These are phyloP conservation scores for Micrasema minimum DNA, from an alignment of 1,140 invertebrate genomes.

Conservation along the genomic window DNA sequence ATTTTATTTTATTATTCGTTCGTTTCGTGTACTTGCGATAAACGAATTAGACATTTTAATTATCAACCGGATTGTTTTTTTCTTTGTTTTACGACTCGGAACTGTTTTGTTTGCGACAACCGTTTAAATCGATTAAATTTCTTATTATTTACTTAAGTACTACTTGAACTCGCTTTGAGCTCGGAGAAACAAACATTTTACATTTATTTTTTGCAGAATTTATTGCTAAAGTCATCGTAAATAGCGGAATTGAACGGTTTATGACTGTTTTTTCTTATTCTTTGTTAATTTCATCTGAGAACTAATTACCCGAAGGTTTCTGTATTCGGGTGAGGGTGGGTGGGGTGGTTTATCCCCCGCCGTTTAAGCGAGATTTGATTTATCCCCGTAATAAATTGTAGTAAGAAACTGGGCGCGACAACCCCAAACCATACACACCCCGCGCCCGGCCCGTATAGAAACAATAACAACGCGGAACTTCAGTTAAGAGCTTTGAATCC, in stretches of 20 bases:
- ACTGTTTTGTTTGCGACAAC: too few relatives aligned
- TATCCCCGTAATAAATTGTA: conserved; percentile 51
- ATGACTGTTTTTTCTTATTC: conserved; percentile 15
- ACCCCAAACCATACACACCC: conserved; percentile 10
- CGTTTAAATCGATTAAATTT: too few relatives aligned
- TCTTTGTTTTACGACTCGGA: too few relatives aligned
- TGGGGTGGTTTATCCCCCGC: conserved; percentile 30
- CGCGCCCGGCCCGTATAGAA: too few relatives aligned
- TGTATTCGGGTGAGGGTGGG: neutral
- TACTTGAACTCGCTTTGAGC: too few relatives aligned
- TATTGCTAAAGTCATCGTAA: conserved; percentile 11
- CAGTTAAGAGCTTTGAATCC: conserved; percentile 20
- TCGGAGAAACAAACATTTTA: too few relatives aligned
- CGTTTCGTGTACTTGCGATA: too few relatives aligned
- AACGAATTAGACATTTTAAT: too few relatives aligned
- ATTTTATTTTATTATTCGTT: too few relatives aligned
- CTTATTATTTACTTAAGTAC: too few relatives aligned
- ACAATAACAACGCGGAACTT: conserved; percentile 24
- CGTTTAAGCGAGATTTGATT: conserved; percentile 52
- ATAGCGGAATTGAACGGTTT: conserved; percentile 28
- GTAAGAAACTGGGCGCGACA: conserved; percentile 50
- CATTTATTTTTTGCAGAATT: conserved; percentile 13
- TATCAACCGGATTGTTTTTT: too few relatives aligned
- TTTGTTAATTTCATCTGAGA: conserved; percentile 41
- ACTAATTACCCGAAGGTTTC: conserved; percentile 44